Percentiles rank a stretch among this genome's conserved stretches.
Evolutionary conservation across 2,113 vertebrate species (phyloP).

Genomic region (Copsychus sechellarum): DNA sequence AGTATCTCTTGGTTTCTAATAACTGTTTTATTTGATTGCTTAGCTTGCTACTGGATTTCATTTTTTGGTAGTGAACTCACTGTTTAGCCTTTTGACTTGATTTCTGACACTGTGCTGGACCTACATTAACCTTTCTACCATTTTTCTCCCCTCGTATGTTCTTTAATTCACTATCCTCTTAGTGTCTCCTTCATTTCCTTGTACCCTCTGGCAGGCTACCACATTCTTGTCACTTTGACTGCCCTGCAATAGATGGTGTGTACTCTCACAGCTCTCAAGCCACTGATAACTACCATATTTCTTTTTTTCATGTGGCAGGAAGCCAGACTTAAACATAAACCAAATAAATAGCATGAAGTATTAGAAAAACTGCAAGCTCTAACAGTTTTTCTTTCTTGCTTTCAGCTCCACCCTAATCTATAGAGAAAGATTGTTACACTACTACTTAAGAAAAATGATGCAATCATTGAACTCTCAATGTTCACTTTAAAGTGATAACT

Average conservation of each 20-base stretch:
- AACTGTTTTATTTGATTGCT: neutral
- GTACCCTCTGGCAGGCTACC: neutral
- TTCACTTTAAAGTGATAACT: neutral
- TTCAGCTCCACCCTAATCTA: neutral
- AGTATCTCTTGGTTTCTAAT: neutral
- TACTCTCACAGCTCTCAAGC: neutral
- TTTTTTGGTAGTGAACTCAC: neutral
- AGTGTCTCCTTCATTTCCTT: neutral
- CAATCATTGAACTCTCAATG: neutral
- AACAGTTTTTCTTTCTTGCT: neutral
- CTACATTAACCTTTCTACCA: neutral
- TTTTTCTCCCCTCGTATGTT: neutral
- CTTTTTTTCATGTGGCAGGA: neutral
- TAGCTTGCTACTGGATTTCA: neutral
- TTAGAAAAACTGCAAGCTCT: neutral
- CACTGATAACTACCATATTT: neutral
- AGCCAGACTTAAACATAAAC: constrained; percentile 25
- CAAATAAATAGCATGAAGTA: constrained; percentile 15
- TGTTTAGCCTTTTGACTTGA: neutral
- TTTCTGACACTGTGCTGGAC: neutral
- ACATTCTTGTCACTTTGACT: neutral
- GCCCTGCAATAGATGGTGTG: neutral
- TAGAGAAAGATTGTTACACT: neutral
- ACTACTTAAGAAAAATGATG: neutral
- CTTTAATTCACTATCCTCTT: neutral